phyloP scores from a whole-genome alignment of 2,888 invertebrate species.

The Morpho deidamia region DNA sequence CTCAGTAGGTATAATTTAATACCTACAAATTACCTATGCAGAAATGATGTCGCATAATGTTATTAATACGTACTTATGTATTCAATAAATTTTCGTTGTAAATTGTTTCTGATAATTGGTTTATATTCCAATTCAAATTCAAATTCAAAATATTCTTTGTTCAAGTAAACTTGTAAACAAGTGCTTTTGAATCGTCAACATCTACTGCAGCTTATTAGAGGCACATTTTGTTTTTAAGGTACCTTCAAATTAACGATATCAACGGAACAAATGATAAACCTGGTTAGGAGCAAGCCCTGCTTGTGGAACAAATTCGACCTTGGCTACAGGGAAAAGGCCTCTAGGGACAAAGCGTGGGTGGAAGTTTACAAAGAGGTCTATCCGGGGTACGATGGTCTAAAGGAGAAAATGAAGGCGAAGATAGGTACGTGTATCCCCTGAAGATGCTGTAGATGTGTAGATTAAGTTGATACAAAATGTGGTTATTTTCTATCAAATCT shows the following conservation, averaged over 20 bases:
- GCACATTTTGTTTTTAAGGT: background rate
- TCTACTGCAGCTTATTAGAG: no score
- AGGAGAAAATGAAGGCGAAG: conserved; percentile 13
- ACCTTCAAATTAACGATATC: conserved; percentile 20
- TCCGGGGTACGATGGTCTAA: conserved; percentile 33
- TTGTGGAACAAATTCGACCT: conserved; percentile 34
- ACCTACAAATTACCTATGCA: no score
- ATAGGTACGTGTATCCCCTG: conserved; percentile 2
- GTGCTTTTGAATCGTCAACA: no score
- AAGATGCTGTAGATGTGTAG: background rate
- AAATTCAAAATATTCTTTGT: no score
- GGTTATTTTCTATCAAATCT: no score
- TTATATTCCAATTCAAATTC: no score
- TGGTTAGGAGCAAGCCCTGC: conserved; percentile 30
- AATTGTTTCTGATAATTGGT: no score
- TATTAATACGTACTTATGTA: no score
- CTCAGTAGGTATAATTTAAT: no score
- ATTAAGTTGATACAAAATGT: background rate
- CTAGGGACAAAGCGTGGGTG: conserved; percentile 32
- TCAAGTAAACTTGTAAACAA: no score
- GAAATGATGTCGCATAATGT: no score
- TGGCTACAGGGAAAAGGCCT: conserved; percentile 28
- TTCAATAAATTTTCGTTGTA: no score
- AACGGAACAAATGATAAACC: conserved; percentile 35
- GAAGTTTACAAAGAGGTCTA: conserved; percentile 35